These are phyloP conservation scores for Calameuta pallipes DNA, from an alignment of 2,888 invertebrate species.

Conservation along the genomic window DNA sequence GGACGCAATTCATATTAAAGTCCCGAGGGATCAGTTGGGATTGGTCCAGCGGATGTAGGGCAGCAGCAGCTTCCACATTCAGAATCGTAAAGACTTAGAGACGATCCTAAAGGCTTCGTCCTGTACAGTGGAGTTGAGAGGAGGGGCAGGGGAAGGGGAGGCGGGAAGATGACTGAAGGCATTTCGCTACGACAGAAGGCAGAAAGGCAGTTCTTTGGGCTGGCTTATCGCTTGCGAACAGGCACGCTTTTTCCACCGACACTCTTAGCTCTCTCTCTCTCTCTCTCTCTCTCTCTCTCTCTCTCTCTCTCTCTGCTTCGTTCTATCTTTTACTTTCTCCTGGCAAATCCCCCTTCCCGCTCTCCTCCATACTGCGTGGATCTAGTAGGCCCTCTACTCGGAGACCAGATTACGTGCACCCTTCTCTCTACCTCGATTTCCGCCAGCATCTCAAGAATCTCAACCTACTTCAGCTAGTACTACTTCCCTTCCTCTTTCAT, in stretches of 20 bases:
- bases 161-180: conserved; percentile 39
- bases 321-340: conserved; percentile 19
- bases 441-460: background rate
- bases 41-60: conserved; percentile 50
- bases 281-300: conserved; percentile 32
- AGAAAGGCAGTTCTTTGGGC: conserved; percentile 53
- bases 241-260: conserved; percentile 41
- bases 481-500: conserved; percentile 9
- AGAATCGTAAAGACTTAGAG: conserved; percentile 45
- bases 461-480: too few relatives aligned
- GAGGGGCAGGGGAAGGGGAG: conserved; percentile 3
- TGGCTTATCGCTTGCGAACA: conserved; percentile 59
- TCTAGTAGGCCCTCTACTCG: conserved; percentile 20
- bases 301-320: conserved; percentile 21
- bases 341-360: conserved; percentile 17
- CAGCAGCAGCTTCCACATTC: conserved; percentile 46
- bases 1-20: conserved; percentile 54
- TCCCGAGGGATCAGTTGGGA: conserved; percentile 51
- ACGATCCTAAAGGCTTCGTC: conserved; percentile 24
- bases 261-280: conserved; percentile 13
- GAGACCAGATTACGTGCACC: conserved; percentile 20
- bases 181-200: conserved; percentile 41
- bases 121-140: background rate
- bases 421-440: conserved; percentile 7
- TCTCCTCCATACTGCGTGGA: conserved; percentile 24